Conservation (phyloP, 1,140 invertebrate genomes). For the Leguminivora glycinivorella region DNA sequence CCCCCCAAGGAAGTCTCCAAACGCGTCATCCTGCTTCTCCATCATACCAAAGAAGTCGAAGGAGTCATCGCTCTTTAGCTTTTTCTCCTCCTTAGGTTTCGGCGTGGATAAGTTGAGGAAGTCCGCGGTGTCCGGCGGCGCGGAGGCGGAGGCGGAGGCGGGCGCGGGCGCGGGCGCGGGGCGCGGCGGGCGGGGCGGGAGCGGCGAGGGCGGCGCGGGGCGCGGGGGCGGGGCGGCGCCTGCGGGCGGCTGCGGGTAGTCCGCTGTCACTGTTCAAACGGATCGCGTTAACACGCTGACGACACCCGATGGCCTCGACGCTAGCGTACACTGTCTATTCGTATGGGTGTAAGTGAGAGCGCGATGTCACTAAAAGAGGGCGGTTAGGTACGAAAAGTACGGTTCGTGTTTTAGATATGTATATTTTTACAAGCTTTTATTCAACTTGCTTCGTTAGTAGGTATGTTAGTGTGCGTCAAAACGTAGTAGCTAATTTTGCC, state of each 20-base stretch:
- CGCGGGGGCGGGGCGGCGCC: conserved; percentile 55
- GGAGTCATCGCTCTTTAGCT: conserved; percentile 64
- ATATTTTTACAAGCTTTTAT: too few species aligned
- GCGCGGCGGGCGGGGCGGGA: conserved; percentile 31
- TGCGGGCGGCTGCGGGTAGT: conserved; percentile 56
- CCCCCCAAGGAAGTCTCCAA: conserved; percentile 71
- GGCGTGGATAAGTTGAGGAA: conserved; percentile 53
- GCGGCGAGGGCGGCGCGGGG: conserved; percentile 45
- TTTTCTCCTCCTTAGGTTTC: conserved; percentile 45
- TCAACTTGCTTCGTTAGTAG: too few species aligned
- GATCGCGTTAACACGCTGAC: too few species aligned
- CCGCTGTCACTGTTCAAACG: conserved; percentile 56
- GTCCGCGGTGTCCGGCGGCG: conserved; percentile 47
- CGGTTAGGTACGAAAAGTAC: too few species aligned
- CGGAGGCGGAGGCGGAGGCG: conserved; percentile 1
- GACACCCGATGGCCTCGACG: too few species aligned
- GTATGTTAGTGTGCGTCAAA: too few species aligned
- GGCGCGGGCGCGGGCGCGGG: conserved; percentile 31
- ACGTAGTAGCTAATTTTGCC: too few species aligned
- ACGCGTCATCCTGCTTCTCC: conserved; percentile 70
- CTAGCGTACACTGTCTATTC: too few species aligned
- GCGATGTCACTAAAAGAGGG: too few species aligned
- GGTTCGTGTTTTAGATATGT: too few species aligned
- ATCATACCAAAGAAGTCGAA: conserved; percentile 76
- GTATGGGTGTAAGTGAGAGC: too few species aligned